phyloP scores from a whole-genome alignment of 2,797 vertebrate species.

The Typhlichthys eigenmanni region DNA sequence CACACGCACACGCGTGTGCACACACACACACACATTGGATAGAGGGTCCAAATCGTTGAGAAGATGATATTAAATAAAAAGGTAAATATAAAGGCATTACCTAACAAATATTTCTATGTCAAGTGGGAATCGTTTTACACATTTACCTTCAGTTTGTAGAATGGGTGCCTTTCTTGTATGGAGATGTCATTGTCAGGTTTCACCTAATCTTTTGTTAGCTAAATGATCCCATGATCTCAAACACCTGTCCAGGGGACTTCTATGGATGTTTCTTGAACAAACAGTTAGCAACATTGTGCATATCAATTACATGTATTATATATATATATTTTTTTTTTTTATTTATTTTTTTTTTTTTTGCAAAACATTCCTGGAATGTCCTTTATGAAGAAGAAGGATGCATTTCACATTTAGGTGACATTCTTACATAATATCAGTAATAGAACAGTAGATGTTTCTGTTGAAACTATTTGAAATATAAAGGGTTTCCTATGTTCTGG shows the following conservation, averaged over 20 bases:
- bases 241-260: conserved; percentile 35
- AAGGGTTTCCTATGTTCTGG: too few species aligned
- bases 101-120: conserved; percentile 41
- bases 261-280: conserved; percentile 3
- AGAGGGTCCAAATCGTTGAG: conserved; percentile 13
- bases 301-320: too few species aligned
- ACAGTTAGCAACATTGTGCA: too few species aligned
- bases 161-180: conserved; percentile 55
- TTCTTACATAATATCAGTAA: too few species aligned
- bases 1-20: not conserved
- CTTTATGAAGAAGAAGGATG: too few species aligned
- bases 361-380: too few species aligned
- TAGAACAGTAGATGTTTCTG: too few species aligned
- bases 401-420: too few species aligned
- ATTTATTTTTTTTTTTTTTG: too few species aligned
- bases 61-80: conserved; percentile 25
- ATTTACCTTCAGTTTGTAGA: conserved; percentile 42
- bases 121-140: conserved; percentile 42
- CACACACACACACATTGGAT: conserved; percentile 2
- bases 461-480: too few species aligned
- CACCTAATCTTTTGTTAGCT: conserved; percentile 45
- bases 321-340: too few species aligned
- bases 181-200: conserved; percentile 36
- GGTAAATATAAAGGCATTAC: conserved; percentile 39
- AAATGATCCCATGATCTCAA: conserved; percentile 35